Base-by-base conservation (phyloP, 2,797 vertebrate genomes). In the Tangara arthus region DNA sequence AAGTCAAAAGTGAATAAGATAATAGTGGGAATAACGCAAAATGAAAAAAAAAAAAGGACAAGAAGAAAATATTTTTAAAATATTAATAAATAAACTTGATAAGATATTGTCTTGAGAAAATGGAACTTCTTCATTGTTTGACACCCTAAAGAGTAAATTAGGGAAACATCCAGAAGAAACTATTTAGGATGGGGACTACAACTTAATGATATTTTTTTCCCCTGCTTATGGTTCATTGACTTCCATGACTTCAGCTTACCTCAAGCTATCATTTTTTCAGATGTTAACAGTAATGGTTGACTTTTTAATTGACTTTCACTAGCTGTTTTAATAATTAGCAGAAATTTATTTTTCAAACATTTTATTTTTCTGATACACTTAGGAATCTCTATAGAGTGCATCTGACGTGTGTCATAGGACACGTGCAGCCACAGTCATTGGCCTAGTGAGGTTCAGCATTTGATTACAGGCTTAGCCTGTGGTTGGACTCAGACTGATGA, bases 391-490 rank as follows among this genome's bases (percentile, higher is more conserved):
- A 1, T 5, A 32, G 34, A 7, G 7, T 69, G 9, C 21, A 35
- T 14, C 23, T 73, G 44, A 28, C 5, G 2, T 3, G 4, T 76
- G 9, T 28, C 42, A 21, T 13, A 0, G 17, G 52, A 27, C 55
- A 59, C 1, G 7, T 26, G 41, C 23, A 80, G 23, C 13, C 44
- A 49, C 0, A 0, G 19, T 56, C 76, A 87, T 59, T 46, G 27
- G 9, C 28, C 7, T 26, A 20, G 16, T 60, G 8, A 44, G 20
- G 46, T 50, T 86, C 39, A 75, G 30, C 32, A 35, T 52, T 34
- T 65, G n/a, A 14, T 57, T 32, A 28, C 2, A 35, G 32, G 26
- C 77, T 89, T 82, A 27, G 35, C 32, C 32, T 63, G 21, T 32
- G 27, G 32, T 3, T 82, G 27, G 26, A 66, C 23, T 44, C 34